Conservation (phyloP, 2,888 invertebrate species). For the Pristionchus maxplancki region DNA sequence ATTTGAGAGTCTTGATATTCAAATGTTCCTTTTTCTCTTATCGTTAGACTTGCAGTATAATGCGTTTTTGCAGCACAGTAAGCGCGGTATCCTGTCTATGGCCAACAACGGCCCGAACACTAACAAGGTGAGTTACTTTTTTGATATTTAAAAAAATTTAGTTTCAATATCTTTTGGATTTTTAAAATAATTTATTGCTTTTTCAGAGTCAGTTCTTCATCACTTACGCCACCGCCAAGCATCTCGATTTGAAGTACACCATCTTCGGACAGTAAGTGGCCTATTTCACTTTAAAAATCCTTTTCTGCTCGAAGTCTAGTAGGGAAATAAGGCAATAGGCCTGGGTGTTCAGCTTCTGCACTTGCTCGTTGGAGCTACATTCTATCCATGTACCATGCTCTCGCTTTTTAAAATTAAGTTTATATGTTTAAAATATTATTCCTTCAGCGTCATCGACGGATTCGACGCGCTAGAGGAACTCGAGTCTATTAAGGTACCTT, state of each 20-base stretch:
- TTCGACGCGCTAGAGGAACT: constrained; percentile 95
- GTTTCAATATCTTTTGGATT: neutral
- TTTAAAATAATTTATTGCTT: neutral
- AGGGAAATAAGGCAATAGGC: neutral
- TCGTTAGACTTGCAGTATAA: no score
- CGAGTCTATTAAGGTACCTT: constrained; percentile 88
- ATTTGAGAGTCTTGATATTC: no score
- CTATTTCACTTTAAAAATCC: no score
- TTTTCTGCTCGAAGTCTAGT: no score
- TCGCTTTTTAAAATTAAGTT: no score
- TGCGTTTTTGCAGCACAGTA: constrained; percentile 84
- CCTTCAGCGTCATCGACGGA: constrained; percentile 94
- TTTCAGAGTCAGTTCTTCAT: constrained; percentile 91
- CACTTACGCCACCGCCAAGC: constrained; percentile 93
- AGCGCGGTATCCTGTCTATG: constrained; percentile 94
- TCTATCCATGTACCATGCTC: no score
- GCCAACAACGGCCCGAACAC: constrained; percentile 98
- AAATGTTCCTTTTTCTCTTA: neutral
- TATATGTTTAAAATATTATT: no score
- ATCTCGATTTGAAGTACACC: constrained; percentile 96
- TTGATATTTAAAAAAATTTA: neutral
- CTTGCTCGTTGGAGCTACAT: no score
- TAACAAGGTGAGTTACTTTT: constrained; percentile 83
- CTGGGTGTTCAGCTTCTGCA: no score
- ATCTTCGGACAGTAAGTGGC: constrained; percentile 90